These are phyloP conservation scores for Aurelia coerulea DNA, from an alignment of 30 jellyfish, hydroid and myxozoan genomes.

Conservation along the genomic window DNA sequence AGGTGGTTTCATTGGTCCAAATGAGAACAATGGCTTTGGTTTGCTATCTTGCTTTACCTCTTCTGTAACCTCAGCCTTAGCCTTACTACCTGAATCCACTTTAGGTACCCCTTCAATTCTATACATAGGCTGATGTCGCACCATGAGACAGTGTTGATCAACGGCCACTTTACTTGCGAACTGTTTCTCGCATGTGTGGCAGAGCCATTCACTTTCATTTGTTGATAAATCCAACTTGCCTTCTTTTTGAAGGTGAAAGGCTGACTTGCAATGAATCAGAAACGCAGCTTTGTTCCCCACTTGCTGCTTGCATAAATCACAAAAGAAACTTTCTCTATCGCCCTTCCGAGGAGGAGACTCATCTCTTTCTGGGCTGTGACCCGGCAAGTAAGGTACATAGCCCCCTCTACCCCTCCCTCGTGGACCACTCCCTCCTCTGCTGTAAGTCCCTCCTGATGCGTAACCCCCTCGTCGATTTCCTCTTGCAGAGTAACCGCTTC, in stretches of 20 bases:
- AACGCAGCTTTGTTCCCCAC: slow-evolving; percentile 61
- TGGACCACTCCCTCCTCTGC: slow-evolving; percentile 13
- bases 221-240: slow-evolving; percentile 17
- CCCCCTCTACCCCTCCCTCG: slow-evolving; percentile 39
- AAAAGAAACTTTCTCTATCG: slow-evolving; percentile 73
- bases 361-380: slow-evolving; percentile 36
- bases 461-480: slow-evolving; percentile 1
- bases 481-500: background rate
- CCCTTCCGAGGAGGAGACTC: slow-evolving; percentile 14
- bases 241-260: slow-evolving; percentile 84
- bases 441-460: background rate
- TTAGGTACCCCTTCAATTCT: slow-evolving; percentile 75
- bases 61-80: slow-evolving; percentile 3
- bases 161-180: slow-evolving; percentile 64
- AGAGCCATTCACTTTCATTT: slow-evolving; percentile 58
- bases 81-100: background rate
- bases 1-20: slow-evolving; percentile 65
- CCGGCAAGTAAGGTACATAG: slow-evolving; percentile 51
- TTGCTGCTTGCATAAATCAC: slow-evolving; percentile 85
- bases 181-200: slow-evolving; percentile 81
- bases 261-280: slow-evolving; percentile 75
- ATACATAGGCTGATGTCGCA: slow-evolving; percentile 84
- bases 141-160: slow-evolving; percentile 86
- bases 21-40: slow-evolving; percentile 33
- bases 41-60: slow-evolving; percentile 18